phyloP scores from a whole-genome alignment of 2,113 vertebrate species.

The Perca flavescens region DNA sequence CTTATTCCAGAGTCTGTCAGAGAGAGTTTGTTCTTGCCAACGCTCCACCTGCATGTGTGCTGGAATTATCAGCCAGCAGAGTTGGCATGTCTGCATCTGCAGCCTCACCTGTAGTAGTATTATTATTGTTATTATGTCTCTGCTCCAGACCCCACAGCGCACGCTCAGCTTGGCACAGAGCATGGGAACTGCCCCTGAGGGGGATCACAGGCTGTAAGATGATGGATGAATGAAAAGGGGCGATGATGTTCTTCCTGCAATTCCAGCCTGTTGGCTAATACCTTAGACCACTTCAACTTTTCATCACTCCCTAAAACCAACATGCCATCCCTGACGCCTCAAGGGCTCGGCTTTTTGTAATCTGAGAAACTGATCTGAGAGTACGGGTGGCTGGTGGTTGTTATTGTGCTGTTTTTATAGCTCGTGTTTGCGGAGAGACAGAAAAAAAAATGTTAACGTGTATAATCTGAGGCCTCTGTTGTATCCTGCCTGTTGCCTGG shows the following conservation, averaged over 20 bases:
- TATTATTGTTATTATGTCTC: slow-evolving; percentile 60
- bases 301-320: slow-evolving; percentile 75
- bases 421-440: slow-evolving; percentile 52
- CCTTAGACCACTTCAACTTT: slow-evolving; percentile 81
- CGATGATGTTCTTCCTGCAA: slow-evolving; percentile 64
- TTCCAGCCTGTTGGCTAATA: slow-evolving; percentile 82
- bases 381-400: slow-evolving; percentile 39
- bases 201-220: slow-evolving; percentile 78
- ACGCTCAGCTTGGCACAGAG: slow-evolving; percentile 71
- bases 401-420: slow-evolving; percentile 69
- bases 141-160: slow-evolving; percentile 65
- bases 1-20: not conserved
- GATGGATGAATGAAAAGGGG: slow-evolving; percentile 68
- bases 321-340: slow-evolving; percentile 65
- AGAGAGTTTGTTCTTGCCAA: not conserved
- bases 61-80: slow-evolving; percentile 16
- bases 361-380: slow-evolving; percentile 27
- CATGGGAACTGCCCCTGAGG: slow-evolving; percentile 85
- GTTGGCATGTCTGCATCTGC: slow-evolving; percentile 70
- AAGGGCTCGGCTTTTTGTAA: slow-evolving; percentile 68
- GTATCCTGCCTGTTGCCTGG: slow-evolving; percentile 42
- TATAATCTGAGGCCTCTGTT: slow-evolving; percentile 57
- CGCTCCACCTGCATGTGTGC: slow-evolving; percentile 23
- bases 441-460: slow-evolving; percentile 59
- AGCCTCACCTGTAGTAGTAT: slow-evolving; percentile 47